phyloP scores from a whole-genome alignment of 1,140 invertebrate genomes.

The Lycorma delicatula region DNA sequence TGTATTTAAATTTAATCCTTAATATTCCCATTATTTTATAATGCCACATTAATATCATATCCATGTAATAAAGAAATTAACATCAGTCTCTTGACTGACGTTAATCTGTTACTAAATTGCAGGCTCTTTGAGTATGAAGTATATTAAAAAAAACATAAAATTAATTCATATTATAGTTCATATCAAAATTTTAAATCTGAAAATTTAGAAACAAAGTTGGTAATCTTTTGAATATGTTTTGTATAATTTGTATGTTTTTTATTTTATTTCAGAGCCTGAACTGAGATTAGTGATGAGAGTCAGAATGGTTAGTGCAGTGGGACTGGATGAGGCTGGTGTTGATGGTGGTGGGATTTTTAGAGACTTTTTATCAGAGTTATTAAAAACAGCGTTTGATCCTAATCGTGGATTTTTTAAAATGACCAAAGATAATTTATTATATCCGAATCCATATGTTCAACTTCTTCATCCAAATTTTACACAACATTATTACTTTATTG shows the following conservation, averaged over 20 bases:
- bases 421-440: constrained; percentile 86
- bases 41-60: too few species aligned
- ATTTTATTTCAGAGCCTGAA: constrained; percentile 62
- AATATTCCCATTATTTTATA: too few species aligned
- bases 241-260: constrained; percentile 3
- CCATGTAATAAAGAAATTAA: too few species aligned
- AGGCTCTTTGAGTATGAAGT: too few species aligned
- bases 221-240: too few species aligned
- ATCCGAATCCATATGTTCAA: constrained; percentile 89
- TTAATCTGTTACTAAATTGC: too few species aligned
- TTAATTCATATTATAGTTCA: too few species aligned
- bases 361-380: constrained; percentile 82
- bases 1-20: too few species aligned
- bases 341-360: constrained; percentile 92
- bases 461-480: constrained; percentile 74
- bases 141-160: too few species aligned
- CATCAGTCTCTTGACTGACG: too few species aligned
- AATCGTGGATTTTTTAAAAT: constrained; percentile 90
- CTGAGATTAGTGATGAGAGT: constrained; percentile 77
- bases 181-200: too few species aligned
- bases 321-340: constrained; percentile 88
- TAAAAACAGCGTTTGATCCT: constrained; percentile 94
- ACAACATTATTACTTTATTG: constrained; percentile 93
- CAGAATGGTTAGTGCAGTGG: constrained; percentile 80
- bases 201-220: too few species aligned